phyloP scores from a whole-genome alignment of 1,140 invertebrate species.

The Monomorium pharaonis region DNA sequence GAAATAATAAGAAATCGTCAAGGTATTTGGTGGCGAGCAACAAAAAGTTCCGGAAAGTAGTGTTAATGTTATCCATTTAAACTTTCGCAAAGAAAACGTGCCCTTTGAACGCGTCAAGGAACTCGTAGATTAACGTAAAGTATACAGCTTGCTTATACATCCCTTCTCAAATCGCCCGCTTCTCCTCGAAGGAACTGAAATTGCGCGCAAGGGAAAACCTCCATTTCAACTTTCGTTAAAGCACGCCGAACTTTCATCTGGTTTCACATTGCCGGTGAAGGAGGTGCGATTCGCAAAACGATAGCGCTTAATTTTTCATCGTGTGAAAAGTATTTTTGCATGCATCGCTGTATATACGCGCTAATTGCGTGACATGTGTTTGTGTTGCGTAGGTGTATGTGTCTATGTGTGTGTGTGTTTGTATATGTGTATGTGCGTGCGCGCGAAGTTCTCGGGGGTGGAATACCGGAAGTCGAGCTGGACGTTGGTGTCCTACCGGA shows the following conservation, averaged over 20 bases:
- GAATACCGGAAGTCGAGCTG: slow-evolving; percentile 55
- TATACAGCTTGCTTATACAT: background rate
- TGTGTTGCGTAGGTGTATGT: too few species aligned
- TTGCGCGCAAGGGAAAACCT: slow-evolving; percentile 31
- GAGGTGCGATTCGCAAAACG: background rate
- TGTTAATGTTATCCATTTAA: background rate
- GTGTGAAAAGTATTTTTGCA: background rate
- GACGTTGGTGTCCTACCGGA: slow-evolving; percentile 16
- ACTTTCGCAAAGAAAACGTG: slow-evolving; percentile 8
- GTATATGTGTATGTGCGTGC: too few species aligned
- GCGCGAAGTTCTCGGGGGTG: background rate
- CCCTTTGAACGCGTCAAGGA: slow-evolving; percentile 21
- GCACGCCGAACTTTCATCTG: slow-evolving; percentile 12
- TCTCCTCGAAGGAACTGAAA: slow-evolving; percentile 1
- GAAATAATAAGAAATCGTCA: background rate
- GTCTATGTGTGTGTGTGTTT: too few species aligned
- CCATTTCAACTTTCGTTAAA: slow-evolving; percentile 36
- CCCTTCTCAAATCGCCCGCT: background rate
- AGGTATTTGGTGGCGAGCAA: background rate
- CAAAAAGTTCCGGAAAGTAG: background rate
- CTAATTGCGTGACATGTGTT: background rate
- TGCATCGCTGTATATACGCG: background rate
- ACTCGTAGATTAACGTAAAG: slow-evolving; percentile 4
- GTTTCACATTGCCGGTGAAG: slow-evolving; percentile 12
- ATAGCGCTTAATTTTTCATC: slow-evolving; percentile 9